Conservation (phyloP, 2,113 vertebrate genomes). For the zebrafish (Danio rerio) region GRCz12tu NC_133193.1:26664001-26664500, state of each 20-base stretch:
- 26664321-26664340: too few relatives aligned
- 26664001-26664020: constrained; percentile 38
- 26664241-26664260: neutral
- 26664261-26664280: neutral
- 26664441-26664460: too few relatives aligned
- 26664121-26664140: neutral
- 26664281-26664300: too few relatives aligned
- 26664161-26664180: neutral
- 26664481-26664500: too few relatives aligned
- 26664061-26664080: constrained; percentile 1
- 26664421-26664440: too few relatives aligned
- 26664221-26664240: neutral
- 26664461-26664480: too few relatives aligned
- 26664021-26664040: constrained; percentile 31
- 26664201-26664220: constrained; percentile 1
- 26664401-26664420: too few relatives aligned
- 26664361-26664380: too few relatives aligned
- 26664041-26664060: constrained; percentile 21
- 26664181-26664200: neutral
- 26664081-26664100: constrained; percentile 43
- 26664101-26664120: constrained; percentile 3
- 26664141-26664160: constrained; percentile 16
- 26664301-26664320: too few relatives aligned
- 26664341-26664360: too few relatives aligned
- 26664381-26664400: too few relatives aligned